Percentiles rank a stretch among this genome's conserved stretches.
These are phyloP conservation scores for Centropristis striata DNA, from an alignment of 2,113 vertebrate species.

Conservation along the genomic window DNA sequence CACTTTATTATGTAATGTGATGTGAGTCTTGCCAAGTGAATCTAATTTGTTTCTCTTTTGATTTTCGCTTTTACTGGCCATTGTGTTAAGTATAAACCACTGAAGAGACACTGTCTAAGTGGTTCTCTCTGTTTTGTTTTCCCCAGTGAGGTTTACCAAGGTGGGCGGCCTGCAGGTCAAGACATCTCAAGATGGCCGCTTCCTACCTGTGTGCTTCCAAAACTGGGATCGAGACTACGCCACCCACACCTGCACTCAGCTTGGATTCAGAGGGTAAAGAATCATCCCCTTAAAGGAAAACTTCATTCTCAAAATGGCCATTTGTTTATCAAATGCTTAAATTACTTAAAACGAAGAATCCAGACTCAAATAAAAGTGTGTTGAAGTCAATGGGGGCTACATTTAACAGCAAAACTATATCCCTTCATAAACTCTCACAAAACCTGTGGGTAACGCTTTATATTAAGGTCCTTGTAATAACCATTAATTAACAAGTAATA, in stretches of 20 bases:
- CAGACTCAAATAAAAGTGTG: too few species aligned
- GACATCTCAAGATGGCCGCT: slow-evolving; percentile 68
- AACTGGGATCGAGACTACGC: slow-evolving; percentile 64
- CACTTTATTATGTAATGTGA: not conserved
- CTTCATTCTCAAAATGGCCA: too few species aligned
- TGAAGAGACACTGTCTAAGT: not conserved
- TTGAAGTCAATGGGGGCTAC: too few species aligned
- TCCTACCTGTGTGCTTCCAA: slow-evolving; percentile 78
- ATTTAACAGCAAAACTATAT: too few species aligned
- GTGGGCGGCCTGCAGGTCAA: slow-evolving; percentile 66
- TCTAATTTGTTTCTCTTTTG: not conserved
- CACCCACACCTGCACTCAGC: slow-evolving; percentile 69
- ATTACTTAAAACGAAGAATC: too few species aligned
- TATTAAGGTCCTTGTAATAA: too few species aligned
- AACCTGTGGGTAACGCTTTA: too few species aligned
- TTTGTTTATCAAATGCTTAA: too few species aligned
- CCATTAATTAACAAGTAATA: too few species aligned
- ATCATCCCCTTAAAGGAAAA: too few species aligned
- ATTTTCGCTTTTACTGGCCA: not conserved
- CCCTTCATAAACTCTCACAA: too few species aligned
- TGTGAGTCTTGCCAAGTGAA: not conserved
- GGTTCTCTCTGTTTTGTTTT: slow-evolving; percentile 5
- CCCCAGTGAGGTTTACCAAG: slow-evolving; percentile 73
- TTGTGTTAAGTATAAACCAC: not conserved
- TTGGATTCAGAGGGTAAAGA: slow-evolving; percentile 79